Percentiles rank a stretch among this genome's conserved stretches.
These are phyloP conservation scores for Crepidodera aurea DNA, from an alignment of 2,888 invertebrate genomes.

Conservation along the genomic window DNA sequence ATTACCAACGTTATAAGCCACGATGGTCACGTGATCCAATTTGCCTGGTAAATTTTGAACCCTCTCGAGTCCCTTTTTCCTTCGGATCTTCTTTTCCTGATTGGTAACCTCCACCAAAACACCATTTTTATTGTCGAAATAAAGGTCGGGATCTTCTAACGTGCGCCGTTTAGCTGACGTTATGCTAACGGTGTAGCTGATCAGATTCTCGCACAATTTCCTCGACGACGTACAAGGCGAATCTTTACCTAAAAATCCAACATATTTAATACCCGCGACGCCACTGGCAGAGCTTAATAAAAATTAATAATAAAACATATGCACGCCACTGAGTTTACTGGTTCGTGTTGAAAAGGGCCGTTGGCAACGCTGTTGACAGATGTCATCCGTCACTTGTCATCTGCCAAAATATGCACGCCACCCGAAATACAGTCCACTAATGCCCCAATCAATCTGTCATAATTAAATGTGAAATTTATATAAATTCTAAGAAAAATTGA, in stretches of 20 bases:
- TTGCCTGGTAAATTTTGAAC: conserved; percentile 81
- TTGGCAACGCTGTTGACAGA: no score
- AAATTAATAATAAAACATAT: no score
- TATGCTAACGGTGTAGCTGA: conserved; percentile 81
- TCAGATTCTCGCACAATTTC: conserved; percentile 74
- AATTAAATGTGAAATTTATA: no score
- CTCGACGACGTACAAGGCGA: conserved; percentile 70
- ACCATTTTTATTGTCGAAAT: conserved; percentile 68
- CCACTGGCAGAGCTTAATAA: no score
- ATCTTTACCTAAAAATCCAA: conserved; percentile 62
- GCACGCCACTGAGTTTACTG: no score
- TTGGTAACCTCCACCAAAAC: conserved; percentile 67
- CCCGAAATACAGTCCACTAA: no score
- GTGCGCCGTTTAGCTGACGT: conserved; percentile 84
- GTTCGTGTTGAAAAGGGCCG: no score
- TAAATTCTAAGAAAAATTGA: no score
- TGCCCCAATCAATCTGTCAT: no score
- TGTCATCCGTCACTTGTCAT: no score
- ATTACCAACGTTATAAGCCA: conserved; percentile 78
- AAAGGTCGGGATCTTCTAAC: conserved; percentile 82
- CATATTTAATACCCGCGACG: no score
- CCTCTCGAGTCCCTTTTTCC: conserved; percentile 76
- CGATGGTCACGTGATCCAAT: conserved; percentile 86
- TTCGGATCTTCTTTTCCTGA: conserved; percentile 71
- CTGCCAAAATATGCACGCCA: no score